Evolutionary conservation across 2,113 vertebrate genomes (phyloP).

Genomic region (Oreocharis arfaki): DNA sequence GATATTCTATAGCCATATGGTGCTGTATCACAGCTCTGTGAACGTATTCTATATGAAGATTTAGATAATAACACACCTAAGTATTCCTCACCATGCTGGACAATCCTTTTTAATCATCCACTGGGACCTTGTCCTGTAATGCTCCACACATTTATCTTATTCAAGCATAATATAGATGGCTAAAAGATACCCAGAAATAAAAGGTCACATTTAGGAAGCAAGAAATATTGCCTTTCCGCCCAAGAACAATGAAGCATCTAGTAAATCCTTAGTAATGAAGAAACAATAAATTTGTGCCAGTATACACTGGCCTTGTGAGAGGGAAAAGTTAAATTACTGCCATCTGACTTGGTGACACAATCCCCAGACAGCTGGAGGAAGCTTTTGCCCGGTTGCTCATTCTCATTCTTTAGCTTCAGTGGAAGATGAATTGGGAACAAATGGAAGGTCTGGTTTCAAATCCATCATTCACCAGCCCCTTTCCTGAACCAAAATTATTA

Average conservation of each 20-base stretch:
- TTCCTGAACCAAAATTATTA: not conserved
- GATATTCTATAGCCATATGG: not conserved
- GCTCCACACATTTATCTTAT: not conserved
- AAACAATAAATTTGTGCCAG: constrained; percentile 49
- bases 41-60: not conserved
- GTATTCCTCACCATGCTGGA: not conserved
- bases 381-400: not conserved
- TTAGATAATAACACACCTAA: not conserved
- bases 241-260: not conserved
- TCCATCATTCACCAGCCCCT: not conserved
- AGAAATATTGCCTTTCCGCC: constrained; percentile 12
- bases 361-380: not conserved
- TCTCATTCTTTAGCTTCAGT: constrained; percentile 7
- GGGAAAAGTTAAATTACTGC: constrained; percentile 40
- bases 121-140: not conserved
- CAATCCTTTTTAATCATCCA: not conserved
- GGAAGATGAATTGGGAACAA: constrained; percentile 18
- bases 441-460: constrained; percentile 21
- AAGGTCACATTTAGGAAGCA: constrained; percentile 46
- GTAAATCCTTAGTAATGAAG: constrained; percentile 50
- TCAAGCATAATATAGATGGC: not conserved
- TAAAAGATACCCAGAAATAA: constrained; percentile 32
- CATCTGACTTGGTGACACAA: constrained; percentile 18
- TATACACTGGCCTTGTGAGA: not conserved
- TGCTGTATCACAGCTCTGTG: not conserved